Base-by-base conservation (phyloP, 2,113 vertebrate genomes). In the Podocnemis expansa region DNA sequence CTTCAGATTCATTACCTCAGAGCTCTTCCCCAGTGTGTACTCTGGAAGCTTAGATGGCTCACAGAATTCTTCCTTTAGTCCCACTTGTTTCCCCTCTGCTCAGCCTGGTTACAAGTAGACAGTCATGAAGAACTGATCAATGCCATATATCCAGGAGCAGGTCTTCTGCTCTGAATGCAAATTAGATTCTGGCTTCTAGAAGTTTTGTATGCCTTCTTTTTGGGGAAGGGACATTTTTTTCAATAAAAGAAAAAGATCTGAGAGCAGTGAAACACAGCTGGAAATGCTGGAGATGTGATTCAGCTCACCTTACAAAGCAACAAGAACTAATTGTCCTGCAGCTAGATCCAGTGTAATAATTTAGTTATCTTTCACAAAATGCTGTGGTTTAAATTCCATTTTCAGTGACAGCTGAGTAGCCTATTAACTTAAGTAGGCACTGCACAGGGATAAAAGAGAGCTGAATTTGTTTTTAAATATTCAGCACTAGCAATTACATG, bases 1-100 rank as follows among this genome's bases (percentile, higher is more conserved):
- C 92, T 85, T 8, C 27, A 19, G 93, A 93, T 21, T 95, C 52
- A 90, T 91, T 90, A 89, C 21, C 6, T 34, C 43, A 87, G 52
- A 13, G 14, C 27, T 75, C 29, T 82, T 76, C 55, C 29, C 27
- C 45, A 78, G 12, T 8, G 5, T 54, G 90, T 73, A 91, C 84
- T 45, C 45, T 67, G 89, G 17, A 4, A 51, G 7, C 24, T 82
- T 76, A 31, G 60, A 82, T 22, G 91, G 2, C 5, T 16, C 70
- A 52, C 22, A 85, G 31, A 67, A n/a, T 31, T 93, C 78, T 87
- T 93, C 31, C 55, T 90, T 58, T 88, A 41, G 70, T 88, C 7
- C 16, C 19, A 83, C 43, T 2, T 41, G 83, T 80, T 93, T 90
- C 84, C 56, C 29, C 22, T 89, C 9, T 49, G 87, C 49, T 75